Evolutionary conservation across 2,113 vertebrate genomes (phyloP), one percentile per base, ranked within the genome.

Genomic region (Melanotaenia duboulayi): DNA sequence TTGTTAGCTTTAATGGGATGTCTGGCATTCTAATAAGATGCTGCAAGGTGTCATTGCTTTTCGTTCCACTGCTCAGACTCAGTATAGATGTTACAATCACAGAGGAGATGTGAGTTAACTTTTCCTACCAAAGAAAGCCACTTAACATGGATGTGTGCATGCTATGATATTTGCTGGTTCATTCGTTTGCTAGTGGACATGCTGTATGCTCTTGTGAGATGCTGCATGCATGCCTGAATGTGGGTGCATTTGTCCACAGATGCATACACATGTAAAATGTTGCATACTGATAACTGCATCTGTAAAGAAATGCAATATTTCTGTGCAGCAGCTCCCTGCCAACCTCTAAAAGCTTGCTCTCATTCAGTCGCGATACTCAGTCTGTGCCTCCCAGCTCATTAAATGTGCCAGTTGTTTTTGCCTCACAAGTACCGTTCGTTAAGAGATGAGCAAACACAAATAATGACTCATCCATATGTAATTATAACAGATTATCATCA

Each of bases 401-500:
- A 74, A 78, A 73, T 22, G 20, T 64, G 65, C 63, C 20, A 4
- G 49, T 49, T 51, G 80, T 37, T 70, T 44, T 71, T 64, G 57
- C 70, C 61, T 78, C 61, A 55, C 49, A 58, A 67, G 39, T 22
- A 28, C 28, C 2, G 25, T 75, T 84, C 77, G 78, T 71, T 56
- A 54, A 76, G 63, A 82, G 51, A 71, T 70, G 60, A 63, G 79
- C 84, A 88, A 86, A 88, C 62, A 70, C 65, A 78, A 77, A 81
- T 60, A 81, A 87, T 70, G 58, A 71, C 25, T 85, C 76, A 79
- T 73, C 72, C 71, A 67, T 68, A 82, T 84, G 61, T 79, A 84
- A 87, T 88, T 88, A 87, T 37, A 22, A 46, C 69, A 54, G 66
- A 86, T 90, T 80, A 87, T 83, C 82, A 77, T 82, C 90, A 83